phyloP scores from a whole-genome alignment of 2,888 invertebrate species.

The Teleogryllus oceanicus region DNA sequence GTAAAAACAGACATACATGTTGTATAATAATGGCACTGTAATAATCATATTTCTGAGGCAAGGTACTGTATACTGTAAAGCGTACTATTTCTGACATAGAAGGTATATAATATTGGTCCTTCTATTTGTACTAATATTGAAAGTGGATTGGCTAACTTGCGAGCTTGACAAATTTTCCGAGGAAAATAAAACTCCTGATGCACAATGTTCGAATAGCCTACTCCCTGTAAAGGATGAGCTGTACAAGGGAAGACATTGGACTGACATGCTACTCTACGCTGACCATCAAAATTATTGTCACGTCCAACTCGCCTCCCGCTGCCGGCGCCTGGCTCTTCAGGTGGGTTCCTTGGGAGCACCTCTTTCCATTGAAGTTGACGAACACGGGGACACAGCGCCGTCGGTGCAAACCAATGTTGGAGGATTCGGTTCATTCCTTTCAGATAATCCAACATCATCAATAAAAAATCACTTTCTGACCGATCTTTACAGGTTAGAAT shows the following conservation, averaged over 20 bases:
- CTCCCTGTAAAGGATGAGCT: background rate
- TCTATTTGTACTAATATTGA: slow-evolving; percentile 1
- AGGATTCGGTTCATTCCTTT: no score
- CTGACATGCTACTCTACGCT: background rate
- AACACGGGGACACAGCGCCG: no score
- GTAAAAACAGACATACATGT: background rate
- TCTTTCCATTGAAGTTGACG: no score
- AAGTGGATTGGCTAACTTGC: background rate
- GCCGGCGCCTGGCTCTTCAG: no score
- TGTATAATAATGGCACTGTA: slow-evolving; percentile 4
- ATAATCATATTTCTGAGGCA: background rate
- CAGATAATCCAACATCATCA: no score
- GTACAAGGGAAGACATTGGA: slow-evolving; percentile 18
- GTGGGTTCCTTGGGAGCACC: no score
- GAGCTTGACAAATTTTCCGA: background rate
- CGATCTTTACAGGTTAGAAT: no score
- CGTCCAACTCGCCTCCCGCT: background rate
- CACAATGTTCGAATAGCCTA: background rate
- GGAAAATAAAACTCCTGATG: background rate
- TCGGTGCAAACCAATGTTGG: no score
- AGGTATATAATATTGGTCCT: slow-evolving; percentile 18
- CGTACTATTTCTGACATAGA: background rate
- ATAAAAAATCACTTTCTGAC: no score
- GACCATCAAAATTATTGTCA: slow-evolving; percentile 10
- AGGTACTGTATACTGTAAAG: slow-evolving; percentile 10